Evolutionary conservation across 2,888 invertebrate genomes (phyloP).

Genomic region (Ochropacha duplaris): DNA sequence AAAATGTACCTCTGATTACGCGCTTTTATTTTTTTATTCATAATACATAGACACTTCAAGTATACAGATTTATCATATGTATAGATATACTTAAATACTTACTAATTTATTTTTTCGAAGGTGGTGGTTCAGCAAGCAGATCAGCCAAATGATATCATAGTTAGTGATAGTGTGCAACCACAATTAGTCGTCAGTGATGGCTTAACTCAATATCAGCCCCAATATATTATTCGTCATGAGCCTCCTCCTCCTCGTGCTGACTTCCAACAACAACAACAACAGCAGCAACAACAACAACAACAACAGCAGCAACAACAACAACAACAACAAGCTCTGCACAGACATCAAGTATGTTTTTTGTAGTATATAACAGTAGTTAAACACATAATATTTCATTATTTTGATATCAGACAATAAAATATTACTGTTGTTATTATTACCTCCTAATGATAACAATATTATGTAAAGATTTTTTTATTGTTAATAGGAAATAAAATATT

Average conservation of each 20-base stretch:
- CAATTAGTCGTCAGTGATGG: constrained; percentile 75
- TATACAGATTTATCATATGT: too few species aligned
- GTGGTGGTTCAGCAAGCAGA: constrained; percentile 81
- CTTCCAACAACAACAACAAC: constrained; percentile 62
- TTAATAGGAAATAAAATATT: not conserved
- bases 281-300: constrained; percentile 48
- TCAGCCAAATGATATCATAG: constrained; percentile 80
- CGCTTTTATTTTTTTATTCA: too few species aligned
- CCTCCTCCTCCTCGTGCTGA: constrained; percentile 62
- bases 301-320: constrained; percentile 49
- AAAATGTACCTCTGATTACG: too few species aligned
- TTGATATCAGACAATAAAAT: not conserved
- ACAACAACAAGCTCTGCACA: constrained; percentile 56
- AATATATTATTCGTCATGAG: constrained; percentile 77
- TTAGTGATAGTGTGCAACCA: constrained; percentile 74
- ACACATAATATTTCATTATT: too few species aligned
- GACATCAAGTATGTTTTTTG: constrained; percentile 52
- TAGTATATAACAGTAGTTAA: not conserved
- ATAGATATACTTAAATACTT: too few species aligned
- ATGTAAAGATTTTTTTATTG: too few species aligned
- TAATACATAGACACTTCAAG: too few species aligned
- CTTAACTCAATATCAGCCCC: constrained; percentile 69
- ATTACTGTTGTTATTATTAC: too few species aligned
- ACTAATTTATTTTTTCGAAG: constrained; percentile 36
- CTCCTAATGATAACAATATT: too few species aligned